Conservation (phyloP, 2,797 vertebrate genomes). For the Rhyacichthys aspro region DNA sequence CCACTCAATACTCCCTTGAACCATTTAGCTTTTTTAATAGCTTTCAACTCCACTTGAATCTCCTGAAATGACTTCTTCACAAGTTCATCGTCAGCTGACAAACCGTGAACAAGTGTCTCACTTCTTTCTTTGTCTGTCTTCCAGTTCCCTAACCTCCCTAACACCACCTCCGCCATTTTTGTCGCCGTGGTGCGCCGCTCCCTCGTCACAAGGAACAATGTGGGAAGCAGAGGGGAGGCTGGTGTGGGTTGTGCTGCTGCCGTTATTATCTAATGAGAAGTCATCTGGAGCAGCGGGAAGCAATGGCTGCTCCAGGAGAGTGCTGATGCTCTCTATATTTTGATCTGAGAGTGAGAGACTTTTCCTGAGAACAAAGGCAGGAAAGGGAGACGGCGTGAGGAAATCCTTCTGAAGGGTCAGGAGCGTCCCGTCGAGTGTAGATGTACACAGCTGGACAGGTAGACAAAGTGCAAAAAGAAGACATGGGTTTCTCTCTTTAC, state of each 20-base stretch:
- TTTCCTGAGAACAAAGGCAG: constrained; percentile 50
- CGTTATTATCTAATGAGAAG: constrained; percentile 75
- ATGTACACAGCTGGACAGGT: constrained; percentile 8
- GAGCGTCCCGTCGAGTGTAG: constrained; percentile 9
- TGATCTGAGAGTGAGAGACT: constrained; percentile 39
- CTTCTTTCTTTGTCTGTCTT: constrained; percentile 41
- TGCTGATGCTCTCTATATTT: constrained; percentile 49
- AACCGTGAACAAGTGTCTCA: constrained; percentile 30
- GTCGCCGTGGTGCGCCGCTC: constrained; percentile 31
- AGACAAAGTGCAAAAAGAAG: not conserved
- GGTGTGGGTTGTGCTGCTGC: constrained; percentile 58
- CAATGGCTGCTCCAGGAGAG: constrained; percentile 62
- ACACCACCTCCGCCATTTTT: constrained; percentile 44
- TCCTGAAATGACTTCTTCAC: constrained; percentile 19
- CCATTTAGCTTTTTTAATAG: not conserved
- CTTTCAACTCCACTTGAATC: constrained; percentile 6
- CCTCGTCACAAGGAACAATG: constrained; percentile 55
- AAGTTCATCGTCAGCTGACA: constrained; percentile 44
- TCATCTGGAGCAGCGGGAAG: constrained; percentile 76
- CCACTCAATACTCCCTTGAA: not conserved
- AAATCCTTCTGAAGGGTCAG: constrained; percentile 13
- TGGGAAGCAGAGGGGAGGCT: constrained; percentile 59
- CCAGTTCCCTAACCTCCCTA: constrained; percentile 27
- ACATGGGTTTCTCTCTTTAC: no score
- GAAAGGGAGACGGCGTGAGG: constrained; percentile 20